Conservation (phyloP, 2,888 invertebrate genomes). For the Volucella inanis region DNA sequence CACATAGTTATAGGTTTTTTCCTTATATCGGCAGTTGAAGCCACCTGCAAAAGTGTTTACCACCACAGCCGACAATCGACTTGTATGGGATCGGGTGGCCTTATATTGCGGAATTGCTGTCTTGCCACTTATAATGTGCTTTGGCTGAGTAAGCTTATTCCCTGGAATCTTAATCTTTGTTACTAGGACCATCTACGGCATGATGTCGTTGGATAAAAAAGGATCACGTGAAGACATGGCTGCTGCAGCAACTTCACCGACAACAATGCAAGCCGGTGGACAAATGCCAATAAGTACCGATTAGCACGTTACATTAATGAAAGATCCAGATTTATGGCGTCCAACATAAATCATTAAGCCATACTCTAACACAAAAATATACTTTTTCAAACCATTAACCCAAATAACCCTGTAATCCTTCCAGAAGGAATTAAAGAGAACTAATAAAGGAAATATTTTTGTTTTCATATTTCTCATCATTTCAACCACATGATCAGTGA, state of each 20-base stretch:
- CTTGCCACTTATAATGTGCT: constrained; percentile 91
- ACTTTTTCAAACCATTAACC: constrained; percentile 42
- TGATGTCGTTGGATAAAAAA: constrained; percentile 98
- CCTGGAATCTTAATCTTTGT: constrained; percentile 94
- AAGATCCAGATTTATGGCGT: constrained; percentile 96
- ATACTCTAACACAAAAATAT: constrained; percentile 24
- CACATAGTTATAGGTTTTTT: constrained; percentile 96
- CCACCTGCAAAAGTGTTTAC: constrained; percentile 95
- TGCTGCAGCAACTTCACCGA: constrained; percentile 89
- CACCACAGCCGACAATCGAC: constrained; percentile 91
- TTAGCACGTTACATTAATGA: constrained; percentile 93
- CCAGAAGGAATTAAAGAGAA: too few relatives aligned
- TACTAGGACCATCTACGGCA: constrained; percentile 94
- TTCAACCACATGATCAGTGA: too few relatives aligned
- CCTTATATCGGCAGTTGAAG: constrained; percentile 93
- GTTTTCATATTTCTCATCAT: too few relatives aligned
- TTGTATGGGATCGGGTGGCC: constrained; percentile 94
- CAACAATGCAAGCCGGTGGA: constrained; percentile 86
- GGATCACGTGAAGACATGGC: constrained; percentile 93
- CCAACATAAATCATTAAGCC: constrained; percentile 88
- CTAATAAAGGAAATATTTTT: too few relatives aligned
- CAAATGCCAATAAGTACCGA: constrained; percentile 83
- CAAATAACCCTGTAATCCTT: too few relatives aligned
- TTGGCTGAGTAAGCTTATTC: constrained; percentile 90
- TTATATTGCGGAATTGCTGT: constrained; percentile 91